These are phyloP conservation scores for Hystrix brachyura DNA, from an alignment of 2,113 vertebrate genomes.

Conservation along the genomic window DNA sequence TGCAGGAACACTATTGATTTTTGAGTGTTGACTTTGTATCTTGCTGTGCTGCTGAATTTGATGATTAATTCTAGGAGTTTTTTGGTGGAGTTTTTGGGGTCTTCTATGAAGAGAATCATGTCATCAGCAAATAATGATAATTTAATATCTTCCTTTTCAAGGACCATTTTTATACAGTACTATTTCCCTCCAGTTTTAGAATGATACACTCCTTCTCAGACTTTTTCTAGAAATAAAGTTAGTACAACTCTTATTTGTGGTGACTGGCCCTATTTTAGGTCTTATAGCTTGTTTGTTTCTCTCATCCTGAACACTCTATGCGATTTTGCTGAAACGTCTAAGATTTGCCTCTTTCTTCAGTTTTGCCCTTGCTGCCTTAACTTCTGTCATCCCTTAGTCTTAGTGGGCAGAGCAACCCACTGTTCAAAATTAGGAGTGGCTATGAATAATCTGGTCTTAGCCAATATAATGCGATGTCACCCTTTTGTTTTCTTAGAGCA, in stretches of 20 bases:
- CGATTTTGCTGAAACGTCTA: neutral
- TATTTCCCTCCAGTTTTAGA: neutral
- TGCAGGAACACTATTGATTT: neutral
- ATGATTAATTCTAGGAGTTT: neutral
- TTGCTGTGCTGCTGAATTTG: neutral
- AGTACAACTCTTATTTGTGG: neutral
- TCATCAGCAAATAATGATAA: neutral
- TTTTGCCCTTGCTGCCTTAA: neutral
- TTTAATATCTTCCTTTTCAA: neutral
- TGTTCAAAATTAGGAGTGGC: constrained; percentile 29
- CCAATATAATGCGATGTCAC: neutral
- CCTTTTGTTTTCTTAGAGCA: constrained; percentile 53
- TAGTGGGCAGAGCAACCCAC: neutral
- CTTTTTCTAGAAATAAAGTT: neutral
- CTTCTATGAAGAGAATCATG: neutral
- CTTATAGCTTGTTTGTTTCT: neutral
- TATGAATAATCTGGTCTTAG: constrained; percentile 48
- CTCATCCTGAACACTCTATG: neutral
- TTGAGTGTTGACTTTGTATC: neutral
- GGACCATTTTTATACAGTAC: neutral
- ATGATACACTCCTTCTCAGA: neutral
- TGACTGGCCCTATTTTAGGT: neutral
- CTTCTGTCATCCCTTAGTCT: neutral
- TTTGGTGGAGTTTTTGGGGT: neutral
- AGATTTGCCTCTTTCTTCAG: neutral